These are phyloP conservation scores for Neodiprion fabricii DNA, from an alignment of 1,140 invertebrate genomes.

Conservation along the genomic window DNA sequence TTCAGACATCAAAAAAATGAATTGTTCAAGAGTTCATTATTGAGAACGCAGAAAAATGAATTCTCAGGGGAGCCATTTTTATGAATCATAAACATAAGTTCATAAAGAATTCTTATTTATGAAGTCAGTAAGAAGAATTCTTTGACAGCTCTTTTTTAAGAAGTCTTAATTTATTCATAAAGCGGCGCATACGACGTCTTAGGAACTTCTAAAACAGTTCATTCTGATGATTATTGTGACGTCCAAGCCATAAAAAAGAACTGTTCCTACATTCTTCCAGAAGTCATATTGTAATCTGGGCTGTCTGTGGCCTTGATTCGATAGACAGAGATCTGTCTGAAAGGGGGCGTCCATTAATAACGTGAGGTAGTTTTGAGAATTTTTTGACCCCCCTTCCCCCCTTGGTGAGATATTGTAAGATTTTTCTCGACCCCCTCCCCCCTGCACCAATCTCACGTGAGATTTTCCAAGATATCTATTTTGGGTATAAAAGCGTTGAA, in stretches of 20 bases:
- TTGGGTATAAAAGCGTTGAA: too few relatives aligned
- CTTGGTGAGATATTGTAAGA: too few relatives aligned
- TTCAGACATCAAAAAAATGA: neutral
- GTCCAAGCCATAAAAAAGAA: constrained; percentile 9
- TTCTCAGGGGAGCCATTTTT: constrained; percentile 7
- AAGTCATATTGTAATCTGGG: constrained; percentile 15
- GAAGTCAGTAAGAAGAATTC: constrained; percentile 17
- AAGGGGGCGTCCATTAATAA: too few relatives aligned
- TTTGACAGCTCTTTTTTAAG: neutral
- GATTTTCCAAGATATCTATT: too few relatives aligned
- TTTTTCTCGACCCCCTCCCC: too few relatives aligned
- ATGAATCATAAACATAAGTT: neutral
- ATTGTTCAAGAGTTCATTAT: constrained; percentile 1
- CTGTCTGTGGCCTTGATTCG: neutral
- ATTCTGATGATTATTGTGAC: constrained; percentile 10
- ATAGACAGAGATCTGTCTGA: neutral
- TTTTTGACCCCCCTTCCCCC: too few relatives aligned
- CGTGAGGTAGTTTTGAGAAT: too few relatives aligned
- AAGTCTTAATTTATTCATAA: constrained; percentile 13
- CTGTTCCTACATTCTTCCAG: constrained; percentile 11
- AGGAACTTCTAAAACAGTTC: neutral
- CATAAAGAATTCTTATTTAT: constrained; percentile 9
- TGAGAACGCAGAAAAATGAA: constrained; percentile 3
- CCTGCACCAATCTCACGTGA: too few relatives aligned
- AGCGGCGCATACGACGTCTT: constrained; percentile 16